Evolutionary conservation across 2,113 vertebrate species (phyloP).

Genomic region (Ailuropoda melanoleuca): DNA sequence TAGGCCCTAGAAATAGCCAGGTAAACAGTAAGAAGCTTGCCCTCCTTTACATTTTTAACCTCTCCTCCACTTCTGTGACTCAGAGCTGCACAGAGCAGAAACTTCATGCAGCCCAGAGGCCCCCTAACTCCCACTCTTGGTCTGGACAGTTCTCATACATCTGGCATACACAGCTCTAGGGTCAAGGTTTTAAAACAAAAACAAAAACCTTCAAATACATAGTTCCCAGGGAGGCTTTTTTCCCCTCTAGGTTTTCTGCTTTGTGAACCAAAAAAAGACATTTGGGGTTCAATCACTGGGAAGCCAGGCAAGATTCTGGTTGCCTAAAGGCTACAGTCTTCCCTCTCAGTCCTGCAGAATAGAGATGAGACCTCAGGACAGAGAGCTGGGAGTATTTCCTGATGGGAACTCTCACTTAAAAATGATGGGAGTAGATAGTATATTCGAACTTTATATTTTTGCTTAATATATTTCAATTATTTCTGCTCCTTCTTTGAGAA

Average conservation of each 20-base stretch:
- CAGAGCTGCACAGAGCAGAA: neutral
- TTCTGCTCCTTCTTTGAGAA: neutral
- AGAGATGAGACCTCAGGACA: neutral
- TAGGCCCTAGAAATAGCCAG: neutral
- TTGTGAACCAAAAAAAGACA: neutral
- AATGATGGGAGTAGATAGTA: neutral
- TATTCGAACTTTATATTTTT: neutral
- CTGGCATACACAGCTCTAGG: neutral
- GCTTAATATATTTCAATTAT: neutral
- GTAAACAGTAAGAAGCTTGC: neutral
- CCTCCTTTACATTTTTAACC: neutral
- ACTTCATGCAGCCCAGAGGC: neutral
- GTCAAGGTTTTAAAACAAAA: neutral
- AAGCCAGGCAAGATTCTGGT: neutral
- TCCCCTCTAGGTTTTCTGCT: neutral
- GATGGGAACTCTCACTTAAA: neutral
- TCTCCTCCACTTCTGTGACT: neutral
- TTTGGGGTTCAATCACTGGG: neutral
- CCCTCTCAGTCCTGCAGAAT: neutral
- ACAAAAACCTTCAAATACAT: neutral
- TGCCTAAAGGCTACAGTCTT: neutral
- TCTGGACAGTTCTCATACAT: neutral
- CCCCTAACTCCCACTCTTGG: neutral
- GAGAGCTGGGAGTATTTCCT: neutral
- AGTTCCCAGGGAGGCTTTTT: neutral